Conservation (phyloP, 2,113 vertebrate genomes). For the Cyanoderma ruficeps region DNA sequence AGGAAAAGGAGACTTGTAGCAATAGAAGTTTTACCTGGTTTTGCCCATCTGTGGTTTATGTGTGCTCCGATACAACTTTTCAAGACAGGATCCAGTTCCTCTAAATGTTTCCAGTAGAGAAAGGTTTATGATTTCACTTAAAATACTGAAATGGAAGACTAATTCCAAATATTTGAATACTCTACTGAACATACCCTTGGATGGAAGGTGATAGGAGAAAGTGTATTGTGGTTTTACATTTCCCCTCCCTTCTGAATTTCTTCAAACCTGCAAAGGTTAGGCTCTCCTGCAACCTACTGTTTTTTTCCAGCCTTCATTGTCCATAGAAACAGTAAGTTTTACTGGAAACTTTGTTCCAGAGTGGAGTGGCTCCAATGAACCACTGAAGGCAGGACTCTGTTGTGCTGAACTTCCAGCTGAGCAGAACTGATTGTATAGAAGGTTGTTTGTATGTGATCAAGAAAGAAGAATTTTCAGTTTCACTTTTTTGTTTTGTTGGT, state of each 20-base stretch:
- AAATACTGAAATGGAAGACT: neutral
- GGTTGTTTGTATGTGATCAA: neutral
- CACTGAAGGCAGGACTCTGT: neutral
- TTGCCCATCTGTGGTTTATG: neutral
- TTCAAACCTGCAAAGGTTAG: neutral
- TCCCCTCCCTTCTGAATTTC: neutral
- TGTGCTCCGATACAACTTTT: neutral
- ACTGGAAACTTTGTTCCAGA: neutral
- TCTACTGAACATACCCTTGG: neutral
- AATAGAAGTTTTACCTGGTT: neutral
- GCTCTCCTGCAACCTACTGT: neutral
- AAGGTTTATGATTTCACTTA: neutral
- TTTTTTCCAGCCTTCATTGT: neutral
- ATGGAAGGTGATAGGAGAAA: neutral
- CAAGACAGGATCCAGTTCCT: neutral
- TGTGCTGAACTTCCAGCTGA: neutral
- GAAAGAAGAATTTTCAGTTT: neutral
- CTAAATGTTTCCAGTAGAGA: neutral
- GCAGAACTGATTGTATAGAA: neutral
- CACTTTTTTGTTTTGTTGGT: neutral
- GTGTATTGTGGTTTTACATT: neutral
- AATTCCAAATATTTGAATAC: neutral
- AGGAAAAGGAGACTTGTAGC: neutral
- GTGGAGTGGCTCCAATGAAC: neutral
- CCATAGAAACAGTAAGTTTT: neutral